phyloP scores from a whole-genome alignment of 1,140 invertebrate species.

The Heliconius hewitsoni region DNA sequence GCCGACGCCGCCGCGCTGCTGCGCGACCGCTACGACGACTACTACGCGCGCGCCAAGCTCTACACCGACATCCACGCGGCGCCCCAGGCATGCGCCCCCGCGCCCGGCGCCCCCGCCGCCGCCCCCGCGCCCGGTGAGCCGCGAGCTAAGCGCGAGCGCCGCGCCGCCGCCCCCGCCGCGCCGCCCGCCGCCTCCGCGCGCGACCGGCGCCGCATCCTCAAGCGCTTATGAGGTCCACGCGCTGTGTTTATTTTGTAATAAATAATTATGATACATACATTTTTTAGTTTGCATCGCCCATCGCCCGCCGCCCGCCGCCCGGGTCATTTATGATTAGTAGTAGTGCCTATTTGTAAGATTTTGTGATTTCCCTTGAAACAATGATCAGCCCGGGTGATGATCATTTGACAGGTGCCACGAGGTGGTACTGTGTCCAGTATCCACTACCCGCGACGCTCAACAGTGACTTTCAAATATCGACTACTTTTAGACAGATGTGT shows the following conservation, averaged over 20 bases:
- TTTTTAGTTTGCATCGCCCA: not conserved
- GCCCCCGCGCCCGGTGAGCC: conserved; percentile 42
- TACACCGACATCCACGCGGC: conserved; percentile 71
- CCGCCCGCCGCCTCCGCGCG: conserved; percentile 34
- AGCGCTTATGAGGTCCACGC: conserved; percentile 60
- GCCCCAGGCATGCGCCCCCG: conserved; percentile 22
- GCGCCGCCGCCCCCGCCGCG: conserved; percentile 18
- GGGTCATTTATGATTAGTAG: too few species aligned
- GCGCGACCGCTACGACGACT: conserved; percentile 67
- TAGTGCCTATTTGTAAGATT: not conserved
- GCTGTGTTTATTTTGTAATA: conserved; percentile 42
- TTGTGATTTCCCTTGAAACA: not conserved
- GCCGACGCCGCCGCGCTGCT: conserved; percentile 69
- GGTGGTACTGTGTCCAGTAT: not conserved
- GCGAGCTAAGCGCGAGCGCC: conserved; percentile 57
- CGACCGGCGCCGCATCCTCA: conserved; percentile 63
- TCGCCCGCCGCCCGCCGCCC: not conserved
- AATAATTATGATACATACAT: conserved; percentile 25
- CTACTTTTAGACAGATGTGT: not conserved
- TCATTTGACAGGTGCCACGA: not conserved
- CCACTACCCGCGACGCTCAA: not conserved
- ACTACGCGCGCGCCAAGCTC: conserved; percentile 70
- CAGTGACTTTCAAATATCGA: not conserved
- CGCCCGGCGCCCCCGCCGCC: conserved; percentile 43
- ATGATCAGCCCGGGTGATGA: too few species aligned